Evolutionary conservation across 2,888 invertebrate species (phyloP), one percentile per base, ranked within the genome.

Genomic region (Ophioninae sp.): DNA sequence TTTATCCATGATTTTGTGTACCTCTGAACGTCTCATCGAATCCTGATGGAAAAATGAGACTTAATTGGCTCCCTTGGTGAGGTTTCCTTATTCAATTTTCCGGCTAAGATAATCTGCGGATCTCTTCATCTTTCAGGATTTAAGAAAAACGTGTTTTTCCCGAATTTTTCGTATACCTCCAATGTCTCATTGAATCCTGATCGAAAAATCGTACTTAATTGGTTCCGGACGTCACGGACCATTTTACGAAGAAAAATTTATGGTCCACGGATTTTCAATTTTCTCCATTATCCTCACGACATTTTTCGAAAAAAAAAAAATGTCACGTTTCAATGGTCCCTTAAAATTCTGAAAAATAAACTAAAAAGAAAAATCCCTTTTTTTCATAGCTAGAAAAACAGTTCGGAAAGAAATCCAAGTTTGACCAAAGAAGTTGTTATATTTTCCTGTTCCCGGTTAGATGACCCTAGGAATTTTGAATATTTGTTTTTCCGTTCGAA

Each of bases 151-250:
- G 59, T 21, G 17, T 21, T 67, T 74, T 81, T 78, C 70, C 39
- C 6, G 69, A 41, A 65, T 76, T 64, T 68, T 74, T 80, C n/a
- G 81, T 70, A 17, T 82, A 88, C 86, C 88, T 88, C 87, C 79
- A 77, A 57, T 72, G 62, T 65, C 79, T 78, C 84, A 85, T 88
- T 75, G 69, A 77, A 83, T 84, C 88, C 88, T 87, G 84, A 83
- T 88, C 82, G 68, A 82, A 84, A 85, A 86, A 83, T 23, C 69
- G 41, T 82, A 81, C 84, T 84, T 88, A 88, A 88, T 87, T 88
- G 88, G 85, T 74, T 79, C 3, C 69, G 75, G 57, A 39, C 57
- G 69, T 80, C 23, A 83, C 65, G 67, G 23, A 50, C 8, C 62
- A 20, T 70, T 74, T 65, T n/a, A n/a, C n/a, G n/a, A n/a, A n/a